Percentiles rank a stretch among this genome's conserved stretches.
Evolutionary conservation across 92 coral and sea anemone genomes (phyloP).

Genomic region (Chrysogorgia sp.): DNA sequence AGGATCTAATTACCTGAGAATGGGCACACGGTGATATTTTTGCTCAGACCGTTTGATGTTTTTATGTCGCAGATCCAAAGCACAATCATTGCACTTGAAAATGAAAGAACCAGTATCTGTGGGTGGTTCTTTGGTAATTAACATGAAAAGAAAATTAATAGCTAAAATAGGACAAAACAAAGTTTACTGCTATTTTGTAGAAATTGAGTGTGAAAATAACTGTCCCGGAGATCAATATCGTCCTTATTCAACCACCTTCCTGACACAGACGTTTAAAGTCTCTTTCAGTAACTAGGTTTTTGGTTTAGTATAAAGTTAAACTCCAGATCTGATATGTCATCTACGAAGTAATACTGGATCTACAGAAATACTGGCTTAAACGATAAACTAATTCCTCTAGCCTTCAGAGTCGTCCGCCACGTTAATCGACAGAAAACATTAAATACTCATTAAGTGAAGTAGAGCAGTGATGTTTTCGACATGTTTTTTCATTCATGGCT

Average conservation of each 20-base stretch:
- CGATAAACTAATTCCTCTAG: no score
- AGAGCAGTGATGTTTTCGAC: background rate
- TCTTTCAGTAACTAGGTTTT: background rate
- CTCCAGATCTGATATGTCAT: no score
- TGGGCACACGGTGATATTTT: constrained; percentile 42
- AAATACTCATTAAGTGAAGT: no score
- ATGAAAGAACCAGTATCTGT: constrained; percentile 11
- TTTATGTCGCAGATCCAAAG: constrained; percentile 1
- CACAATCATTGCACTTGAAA: constrained; percentile 11
- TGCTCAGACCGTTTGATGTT: constrained; percentile 21
- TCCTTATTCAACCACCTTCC: constrained; percentile 5
- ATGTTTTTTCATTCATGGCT: constrained; percentile 21
- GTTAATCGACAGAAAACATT: no score
- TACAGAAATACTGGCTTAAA: no score
- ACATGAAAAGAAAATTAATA: constrained; percentile 26
- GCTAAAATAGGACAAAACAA: constrained; percentile 33
- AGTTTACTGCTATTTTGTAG: constrained; percentile 21
- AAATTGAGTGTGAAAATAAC: constrained; percentile 37
- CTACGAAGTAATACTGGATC: no score
- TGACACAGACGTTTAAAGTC: constrained; percentile 8
- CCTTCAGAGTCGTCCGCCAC: no score
- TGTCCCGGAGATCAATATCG: constrained; percentile 24
- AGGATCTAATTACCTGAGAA: constrained; percentile 51
- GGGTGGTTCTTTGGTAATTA: constrained; percentile 40
- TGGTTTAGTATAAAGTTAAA: background rate